Evolutionary conservation across 1,140 invertebrate species (phyloP).

Genomic region (Panagrolaimus sp.): DNA sequence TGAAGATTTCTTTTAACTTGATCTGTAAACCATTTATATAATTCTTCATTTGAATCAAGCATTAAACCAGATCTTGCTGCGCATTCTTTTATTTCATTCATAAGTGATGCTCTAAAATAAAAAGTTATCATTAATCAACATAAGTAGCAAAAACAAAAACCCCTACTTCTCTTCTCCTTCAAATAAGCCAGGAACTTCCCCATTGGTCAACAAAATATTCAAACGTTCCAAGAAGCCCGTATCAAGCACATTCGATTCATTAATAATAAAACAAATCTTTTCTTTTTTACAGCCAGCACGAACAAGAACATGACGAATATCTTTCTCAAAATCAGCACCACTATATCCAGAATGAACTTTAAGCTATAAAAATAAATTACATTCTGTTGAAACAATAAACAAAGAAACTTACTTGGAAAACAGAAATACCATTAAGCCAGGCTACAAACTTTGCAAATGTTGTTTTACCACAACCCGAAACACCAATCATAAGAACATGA

Average conservation of each 20-base stretch:
- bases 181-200: conserved; percentile 82
- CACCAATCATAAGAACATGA: conserved; percentile 89
- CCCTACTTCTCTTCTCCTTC: conserved; percentile 61
- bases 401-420: conserved; percentile 81
- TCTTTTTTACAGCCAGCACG: conserved; percentile 94
- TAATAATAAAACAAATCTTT: conserved; percentile 97
- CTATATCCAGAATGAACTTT: conserved; percentile 98
- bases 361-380: conserved; percentile 43
- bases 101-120: conserved; percentile 73
- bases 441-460: conserved; percentile 96
- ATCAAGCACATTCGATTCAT: conserved; percentile 97
- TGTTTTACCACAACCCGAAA: conserved; percentile 95
- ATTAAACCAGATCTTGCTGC: conserved; percentile 84
- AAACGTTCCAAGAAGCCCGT: conserved; percentile 96
- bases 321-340: conserved; percentile 96
- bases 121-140: too few relatives aligned
- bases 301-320: conserved; percentile 82
- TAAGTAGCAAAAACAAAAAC: too few relatives aligned
- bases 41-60: conserved; percentile 93
- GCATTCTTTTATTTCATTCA: conserved; percentile 99
- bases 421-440: conserved; percentile 98
- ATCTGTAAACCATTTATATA: conserved; percentile 97
- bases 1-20: conserved; percentile 95
- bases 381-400: background rate
- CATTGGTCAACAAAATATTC: conserved; percentile 97